Evolutionary conservation across 2,113 vertebrate genomes (phyloP).

Genomic region (Albula glossodonta): DNA sequence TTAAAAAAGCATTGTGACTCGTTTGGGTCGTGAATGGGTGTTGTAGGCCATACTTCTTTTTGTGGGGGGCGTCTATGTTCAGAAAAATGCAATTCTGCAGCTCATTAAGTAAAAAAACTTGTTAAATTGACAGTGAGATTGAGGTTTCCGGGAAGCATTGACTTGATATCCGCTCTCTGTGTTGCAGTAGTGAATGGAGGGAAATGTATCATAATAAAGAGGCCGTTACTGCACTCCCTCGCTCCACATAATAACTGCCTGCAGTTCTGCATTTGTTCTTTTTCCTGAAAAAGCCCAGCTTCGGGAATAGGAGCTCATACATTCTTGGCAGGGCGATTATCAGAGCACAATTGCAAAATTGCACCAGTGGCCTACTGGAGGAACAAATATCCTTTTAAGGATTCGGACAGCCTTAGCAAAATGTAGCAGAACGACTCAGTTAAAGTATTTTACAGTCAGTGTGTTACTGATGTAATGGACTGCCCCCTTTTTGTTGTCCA

Average conservation of each 20-base stretch:
- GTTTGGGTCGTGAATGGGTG: background rate
- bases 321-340: slow-evolving; percentile 48
- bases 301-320: slow-evolving; percentile 14
- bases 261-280: background rate
- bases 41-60: too few species aligned
- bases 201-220: background rate
- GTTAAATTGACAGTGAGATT: background rate
- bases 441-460: background rate
- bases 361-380: slow-evolving; percentile 42
- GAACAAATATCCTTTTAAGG: slow-evolving; percentile 61
- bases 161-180: background rate
- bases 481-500: background rate
- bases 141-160: background rate
- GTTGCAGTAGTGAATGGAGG: background rate
- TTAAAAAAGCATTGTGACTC: background rate
- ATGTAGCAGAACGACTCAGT: slow-evolving; percentile 40
- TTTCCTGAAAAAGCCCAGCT: background rate
- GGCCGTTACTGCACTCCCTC: background rate
- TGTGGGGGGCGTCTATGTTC: too few species aligned
- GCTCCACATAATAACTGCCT: background rate
- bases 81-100: too few species aligned
- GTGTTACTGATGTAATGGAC: background rate
- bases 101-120: background rate
- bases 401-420: slow-evolving; percentile 37
- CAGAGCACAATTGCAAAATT: slow-evolving; percentile 36